These are phyloP conservation scores for Gambusia affinis DNA, from an alignment of 2,113 vertebrate genomes.

Conservation along the genomic window DNA sequence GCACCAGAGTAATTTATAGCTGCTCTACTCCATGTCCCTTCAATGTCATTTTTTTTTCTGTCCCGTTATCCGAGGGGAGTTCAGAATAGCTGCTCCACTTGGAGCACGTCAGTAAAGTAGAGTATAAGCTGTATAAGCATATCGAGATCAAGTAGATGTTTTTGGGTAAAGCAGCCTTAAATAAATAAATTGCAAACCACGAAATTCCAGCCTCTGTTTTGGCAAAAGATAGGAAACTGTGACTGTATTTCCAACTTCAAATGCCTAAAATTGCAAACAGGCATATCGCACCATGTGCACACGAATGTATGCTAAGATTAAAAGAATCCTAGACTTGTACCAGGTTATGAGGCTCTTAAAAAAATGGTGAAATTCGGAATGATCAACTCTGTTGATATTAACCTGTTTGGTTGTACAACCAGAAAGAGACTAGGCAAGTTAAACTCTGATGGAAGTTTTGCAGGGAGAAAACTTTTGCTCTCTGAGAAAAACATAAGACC, in stretches of 20 bases:
- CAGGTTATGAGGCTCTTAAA: no score
- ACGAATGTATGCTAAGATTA: no score
- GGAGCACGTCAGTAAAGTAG: slow-evolving; percentile 42
- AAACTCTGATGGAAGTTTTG: no score
- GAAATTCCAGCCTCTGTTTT: no score
- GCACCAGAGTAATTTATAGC: slow-evolving; percentile 16
- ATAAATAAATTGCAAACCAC: no score
- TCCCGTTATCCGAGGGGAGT: slow-evolving; percentile 26
- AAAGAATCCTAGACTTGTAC: no score
- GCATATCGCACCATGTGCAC: no score
- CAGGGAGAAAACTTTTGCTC: background rate
- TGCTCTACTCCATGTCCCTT: background rate
- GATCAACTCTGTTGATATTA: background rate
- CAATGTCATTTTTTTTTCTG: slow-evolving; percentile 30
- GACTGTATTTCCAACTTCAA: no score
- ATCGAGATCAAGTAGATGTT: background rate
- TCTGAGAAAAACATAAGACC: no score
- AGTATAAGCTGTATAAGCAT: slow-evolving; percentile 1
- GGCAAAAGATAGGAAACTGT: no score
- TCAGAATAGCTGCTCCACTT: slow-evolving; percentile 45
- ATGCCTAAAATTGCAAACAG: no score
- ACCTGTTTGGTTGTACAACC: background rate
- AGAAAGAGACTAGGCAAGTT: background rate
- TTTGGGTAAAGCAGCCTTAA: background rate
- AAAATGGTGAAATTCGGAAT: no score